Evolutionary conservation across 2,888 invertebrate species (phyloP).

Genomic region (Tupiocoris notatus): DNA sequence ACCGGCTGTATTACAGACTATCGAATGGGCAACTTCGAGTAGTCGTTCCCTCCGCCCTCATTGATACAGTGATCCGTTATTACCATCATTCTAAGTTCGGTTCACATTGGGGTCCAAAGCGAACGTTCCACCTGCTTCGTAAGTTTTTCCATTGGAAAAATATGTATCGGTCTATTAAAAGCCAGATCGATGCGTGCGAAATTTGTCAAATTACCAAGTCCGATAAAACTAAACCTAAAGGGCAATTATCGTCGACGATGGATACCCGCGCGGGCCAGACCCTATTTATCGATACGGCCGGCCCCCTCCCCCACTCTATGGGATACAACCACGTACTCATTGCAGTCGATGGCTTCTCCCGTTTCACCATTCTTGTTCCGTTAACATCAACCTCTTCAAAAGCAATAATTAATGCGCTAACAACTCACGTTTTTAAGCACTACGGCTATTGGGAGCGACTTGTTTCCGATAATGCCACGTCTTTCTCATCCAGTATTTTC

Average conservation of each 20-base stretch:
- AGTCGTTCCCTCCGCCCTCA: slow-evolving; percentile 9
- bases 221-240: not conserved
- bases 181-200: not conserved
- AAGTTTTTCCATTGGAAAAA: not conserved
- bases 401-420: slow-evolving; percentile 4
- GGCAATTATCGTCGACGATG: not conserved
- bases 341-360: slow-evolving; percentile 16
- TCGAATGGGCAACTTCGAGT: not conserved
- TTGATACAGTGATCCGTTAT: not conserved
- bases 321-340: not conserved
- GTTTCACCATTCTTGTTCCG: slow-evolving; percentile 4
- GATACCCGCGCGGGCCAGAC: slow-evolving; percentile 5
- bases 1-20: not conserved
- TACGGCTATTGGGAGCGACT: slow-evolving; percentile 7
- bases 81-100: too few relatives aligned
- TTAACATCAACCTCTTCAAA: not conserved
- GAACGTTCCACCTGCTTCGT: not conserved
- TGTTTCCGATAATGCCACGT: slow-evolving; percentile 8
- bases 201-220: not conserved
- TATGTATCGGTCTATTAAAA: not conserved
- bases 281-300: slow-evolving; percentile 9
- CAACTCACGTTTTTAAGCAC: slow-evolving; percentile 6
- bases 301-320: not conserved
- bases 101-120: too few relatives aligned
- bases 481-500: not conserved